Evolutionary conservation across 2,888 invertebrate species (phyloP).

Genomic region (Cosmia pyralina): DNA sequence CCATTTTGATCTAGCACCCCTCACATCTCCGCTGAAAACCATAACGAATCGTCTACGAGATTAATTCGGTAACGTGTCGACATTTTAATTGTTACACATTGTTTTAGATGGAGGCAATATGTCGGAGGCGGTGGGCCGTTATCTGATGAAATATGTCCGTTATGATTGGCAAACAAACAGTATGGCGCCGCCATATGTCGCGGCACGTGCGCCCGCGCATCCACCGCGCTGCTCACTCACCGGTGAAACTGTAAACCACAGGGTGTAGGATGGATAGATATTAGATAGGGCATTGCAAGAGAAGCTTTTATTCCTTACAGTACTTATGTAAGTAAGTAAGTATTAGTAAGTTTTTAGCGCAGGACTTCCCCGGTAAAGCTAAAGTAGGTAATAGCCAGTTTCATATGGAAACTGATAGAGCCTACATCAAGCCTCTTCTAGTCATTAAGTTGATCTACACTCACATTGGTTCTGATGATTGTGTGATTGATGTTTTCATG

Average conservation of each 20-base stretch:
- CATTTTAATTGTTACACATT: constrained; percentile 86
- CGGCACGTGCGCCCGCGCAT: constrained; percentile 88
- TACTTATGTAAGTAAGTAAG: neutral
- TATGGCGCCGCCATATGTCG: constrained; percentile 89
- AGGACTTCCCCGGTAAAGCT: neutral
- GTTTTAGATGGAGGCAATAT: constrained; percentile 87
- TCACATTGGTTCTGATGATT: neutral
- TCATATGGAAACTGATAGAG: too few relatives aligned
- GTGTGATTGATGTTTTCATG: neutral
- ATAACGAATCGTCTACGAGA: constrained; percentile 76
- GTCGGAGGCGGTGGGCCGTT: constrained; percentile 86
- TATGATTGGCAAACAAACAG: constrained; percentile 91
- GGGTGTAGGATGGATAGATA: constrained; percentile 46
- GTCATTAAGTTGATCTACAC: neutral
- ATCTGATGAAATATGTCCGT: constrained; percentile 91
- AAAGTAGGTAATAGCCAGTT: neutral
- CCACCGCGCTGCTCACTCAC: constrained; percentile 86
- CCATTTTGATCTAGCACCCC: constrained; percentile 20
- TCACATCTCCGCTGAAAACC: constrained; percentile 75
- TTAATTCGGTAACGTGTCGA: constrained; percentile 76
- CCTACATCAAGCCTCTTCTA: neutral
- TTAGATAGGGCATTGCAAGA: constrained; percentile 30
- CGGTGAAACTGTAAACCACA: constrained; percentile 84
- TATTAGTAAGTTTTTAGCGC: neutral
- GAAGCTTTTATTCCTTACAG: neutral